Conservation (phyloP, 1,140 invertebrate genomes). For the Helicoverpa armigera region DNA sequence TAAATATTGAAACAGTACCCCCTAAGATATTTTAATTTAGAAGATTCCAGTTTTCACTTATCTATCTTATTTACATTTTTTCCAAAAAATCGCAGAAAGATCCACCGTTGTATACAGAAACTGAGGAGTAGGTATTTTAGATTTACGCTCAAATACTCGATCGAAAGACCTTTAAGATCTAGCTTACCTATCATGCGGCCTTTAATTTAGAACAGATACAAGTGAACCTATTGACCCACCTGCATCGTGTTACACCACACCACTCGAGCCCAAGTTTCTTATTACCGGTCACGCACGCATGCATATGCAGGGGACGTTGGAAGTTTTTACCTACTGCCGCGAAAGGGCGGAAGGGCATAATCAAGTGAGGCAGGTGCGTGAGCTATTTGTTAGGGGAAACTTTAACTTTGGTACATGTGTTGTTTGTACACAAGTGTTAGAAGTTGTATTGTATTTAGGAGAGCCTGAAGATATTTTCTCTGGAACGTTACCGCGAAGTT, state of each 20-base stretch:
- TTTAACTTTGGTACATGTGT: slow-evolving; percentile 13
- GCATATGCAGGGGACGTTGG: slow-evolving; percentile 23
- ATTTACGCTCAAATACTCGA: too few relatives aligned
- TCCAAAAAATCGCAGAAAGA: too few relatives aligned
- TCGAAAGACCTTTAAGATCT: neutral
- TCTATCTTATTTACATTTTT: neutral
- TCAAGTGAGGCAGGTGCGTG: slow-evolving; percentile 47
- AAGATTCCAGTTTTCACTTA: neutral
- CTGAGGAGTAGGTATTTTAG: too few relatives aligned
- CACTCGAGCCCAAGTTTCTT: slow-evolving; percentile 36
- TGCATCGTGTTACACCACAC: neutral
- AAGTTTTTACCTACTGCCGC: slow-evolving; percentile 28
- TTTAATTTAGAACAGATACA: neutral
- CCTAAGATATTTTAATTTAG: too few relatives aligned
- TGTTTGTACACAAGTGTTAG: slow-evolving; percentile 15
- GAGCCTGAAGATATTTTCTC: too few relatives aligned
- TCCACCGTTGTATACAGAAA: too few relatives aligned
- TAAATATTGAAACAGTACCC: too few relatives aligned
- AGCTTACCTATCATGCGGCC: too few relatives aligned
- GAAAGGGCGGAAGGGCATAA: slow-evolving; percentile 47
- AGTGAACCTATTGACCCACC: slow-evolving; percentile 15
- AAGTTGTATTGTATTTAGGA: neutral
- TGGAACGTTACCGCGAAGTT: too few relatives aligned
- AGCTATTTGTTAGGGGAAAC: slow-evolving; percentile 28
- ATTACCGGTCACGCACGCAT: slow-evolving; percentile 45